phyloP scores from a whole-genome alignment of 1,140 invertebrate genomes.

The Temnothorax curvispinosus region DNA sequence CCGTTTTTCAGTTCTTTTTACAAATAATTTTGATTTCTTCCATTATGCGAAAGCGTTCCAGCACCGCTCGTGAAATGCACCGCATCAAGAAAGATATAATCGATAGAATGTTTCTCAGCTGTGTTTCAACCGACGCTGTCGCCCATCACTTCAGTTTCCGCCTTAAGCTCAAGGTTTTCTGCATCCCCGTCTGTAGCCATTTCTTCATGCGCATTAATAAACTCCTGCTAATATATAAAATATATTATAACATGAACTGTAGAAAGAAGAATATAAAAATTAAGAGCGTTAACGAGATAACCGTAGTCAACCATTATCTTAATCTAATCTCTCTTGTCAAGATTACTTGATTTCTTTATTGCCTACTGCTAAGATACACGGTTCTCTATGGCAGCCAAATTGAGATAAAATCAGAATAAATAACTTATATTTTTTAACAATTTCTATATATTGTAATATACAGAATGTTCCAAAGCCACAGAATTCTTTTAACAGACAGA shows the following conservation, averaged over 20 bases:
- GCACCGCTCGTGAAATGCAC: constrained; percentile 81
- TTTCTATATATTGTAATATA: neutral
- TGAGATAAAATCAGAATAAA: neutral
- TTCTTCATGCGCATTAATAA: constrained; percentile 75
- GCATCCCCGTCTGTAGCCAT: constrained; percentile 64
- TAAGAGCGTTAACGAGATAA: neutral
- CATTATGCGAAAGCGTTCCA: constrained; percentile 72
- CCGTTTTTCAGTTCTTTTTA: constrained; percentile 70
- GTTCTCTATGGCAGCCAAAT: no score
- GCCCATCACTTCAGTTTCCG: constrained; percentile 80
- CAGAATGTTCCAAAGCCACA: neutral
- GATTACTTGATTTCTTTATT: neutral
- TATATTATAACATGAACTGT: constrained; percentile 22
- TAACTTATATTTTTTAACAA: neutral
- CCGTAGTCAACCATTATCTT: neutral
- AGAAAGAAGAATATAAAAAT: neutral
- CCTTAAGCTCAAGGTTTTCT: constrained; percentile 68
- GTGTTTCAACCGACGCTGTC: constrained; percentile 81
- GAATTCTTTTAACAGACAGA: neutral
- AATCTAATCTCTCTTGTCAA: neutral
- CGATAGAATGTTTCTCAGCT: neutral
- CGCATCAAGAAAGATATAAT: constrained; percentile 68
- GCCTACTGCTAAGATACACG: neutral
- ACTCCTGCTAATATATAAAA: constrained; percentile 71
- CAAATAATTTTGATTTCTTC: constrained; percentile 80